Evolutionary conservation across 2,113 vertebrate genomes (phyloP), one percentile per base, ranked within the genome.

Genomic region (Cricetomys ansorgei): DNA sequence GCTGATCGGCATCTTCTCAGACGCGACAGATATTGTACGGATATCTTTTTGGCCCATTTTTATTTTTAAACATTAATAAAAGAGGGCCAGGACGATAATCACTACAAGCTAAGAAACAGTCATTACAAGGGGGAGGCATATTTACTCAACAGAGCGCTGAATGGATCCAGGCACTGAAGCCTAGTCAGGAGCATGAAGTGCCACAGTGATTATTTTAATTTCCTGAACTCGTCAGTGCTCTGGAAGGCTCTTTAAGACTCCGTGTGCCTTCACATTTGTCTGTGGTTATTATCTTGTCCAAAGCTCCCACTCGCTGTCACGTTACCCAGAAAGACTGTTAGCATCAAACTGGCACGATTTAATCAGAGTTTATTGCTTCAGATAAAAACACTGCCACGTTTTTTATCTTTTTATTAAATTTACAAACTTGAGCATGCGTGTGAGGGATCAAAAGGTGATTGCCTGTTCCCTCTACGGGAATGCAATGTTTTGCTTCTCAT

Each of bases 331-430:
- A 95, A 98, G 95, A 90, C 45, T 0, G 94, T 95, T 27, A 34
- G 91, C 94, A 98, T 67, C 92, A 95, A 97, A 96, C 93, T 34
- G 88, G 85, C 69, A 79, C 98, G 98, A 99, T 99, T 98, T 99
- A 99, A 99, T 99, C 99, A 99, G 98, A 99, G 98, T 99, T 99
- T 99, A 98, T 99, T 99, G 99, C 98, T 99, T 98, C 98, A 99
- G 98, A 98, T 99, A 98, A 98, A 98, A 99, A 96, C 84, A 86
- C 76, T 72, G 75, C n/a, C 93, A 96, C 97, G 98, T 97, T 97
- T 98, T 97, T 98, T 96, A 97, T 97, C 97, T 97, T 97, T 98
- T 99, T 99, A 99, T 99, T 99, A 98, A 98, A 99, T 99, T 99
- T 99, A 98, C 96, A 97, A 98, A 99, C 97, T 97, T 97, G 96